Evolutionary conservation across 2,113 vertebrate genomes (phyloP), one percentile per base, ranked within the genome.

Genomic region (Thamnaconus septentrionalis): DNA sequence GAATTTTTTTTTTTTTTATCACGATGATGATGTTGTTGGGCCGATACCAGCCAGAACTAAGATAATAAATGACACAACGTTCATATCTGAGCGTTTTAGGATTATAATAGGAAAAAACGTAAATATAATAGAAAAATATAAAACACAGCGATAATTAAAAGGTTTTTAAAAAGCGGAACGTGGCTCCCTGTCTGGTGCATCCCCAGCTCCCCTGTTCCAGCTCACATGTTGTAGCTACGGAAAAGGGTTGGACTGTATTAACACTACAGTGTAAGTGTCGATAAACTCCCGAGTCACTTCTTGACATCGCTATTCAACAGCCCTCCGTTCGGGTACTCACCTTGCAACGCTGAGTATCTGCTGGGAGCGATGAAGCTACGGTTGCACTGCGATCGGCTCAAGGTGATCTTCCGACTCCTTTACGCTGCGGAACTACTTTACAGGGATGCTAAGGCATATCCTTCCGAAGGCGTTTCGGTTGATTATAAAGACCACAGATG

Each of bases 371-470:
- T 79, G 81, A 55, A 43, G 18, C 55, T 48, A 42, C 47, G 56
- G 69, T 11, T 41, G 11, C 56, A 74, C n/a, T 74, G 66, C 71
- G 50, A 54, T 18, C 10, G 55, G 77, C 73, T 88, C 84, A 91
- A 92, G 90, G 89, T 92, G 90, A 92, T 89, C 77, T 58, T 41
- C 3, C 43, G 42, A 51, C 18, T 72, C 56, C 46, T 54, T 62
- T 59, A 73, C 49, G 43, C 7, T 8, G 43, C 61, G 80, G 91
- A 52, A 88, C 91, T 92, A 91, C 83, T 91, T 92, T 79, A 55
- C 61, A 7, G 31, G 47, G 77, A 82, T 88, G 78, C 83, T 84
- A 48, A 65, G 8, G 10, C 50, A 64, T 85, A 87, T 90, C 71
- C 82, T 64, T 89, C 85, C 90, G 89, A 80, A 70, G 41, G 1